These are phyloP conservation scores for Amblyteles armatorius DNA, from an alignment of 2,888 invertebrate genomes.

Conservation along the genomic window DNA sequence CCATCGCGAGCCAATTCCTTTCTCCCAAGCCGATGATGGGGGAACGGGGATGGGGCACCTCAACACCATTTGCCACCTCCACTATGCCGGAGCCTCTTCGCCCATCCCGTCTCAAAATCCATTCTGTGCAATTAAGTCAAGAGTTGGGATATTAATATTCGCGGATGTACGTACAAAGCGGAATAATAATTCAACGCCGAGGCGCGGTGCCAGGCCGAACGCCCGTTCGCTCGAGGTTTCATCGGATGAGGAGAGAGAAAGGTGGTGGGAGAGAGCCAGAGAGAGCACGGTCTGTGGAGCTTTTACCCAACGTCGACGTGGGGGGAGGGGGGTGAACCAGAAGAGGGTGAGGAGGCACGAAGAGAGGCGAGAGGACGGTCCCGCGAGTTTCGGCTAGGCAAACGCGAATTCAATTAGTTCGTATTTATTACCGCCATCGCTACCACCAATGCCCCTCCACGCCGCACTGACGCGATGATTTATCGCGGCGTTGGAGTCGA, in stretches of 20 bases:
- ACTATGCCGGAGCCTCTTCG: constrained; percentile 50
- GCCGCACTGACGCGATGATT: constrained; percentile 74
- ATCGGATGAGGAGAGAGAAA: constrained; percentile 15
- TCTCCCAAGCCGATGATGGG: constrained; percentile 17
- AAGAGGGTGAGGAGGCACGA: constrained; percentile 24
- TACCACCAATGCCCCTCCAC: constrained; percentile 48
- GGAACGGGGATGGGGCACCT: constrained; percentile 7
- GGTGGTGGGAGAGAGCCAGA: background rate
- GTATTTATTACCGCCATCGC: constrained; percentile 78
- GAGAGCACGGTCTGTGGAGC: constrained; percentile 19
- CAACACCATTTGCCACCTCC: constrained; percentile 54
- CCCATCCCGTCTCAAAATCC: constrained; percentile 74
- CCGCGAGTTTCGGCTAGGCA: constrained; percentile 75
- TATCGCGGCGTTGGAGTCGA: constrained; percentile 65
- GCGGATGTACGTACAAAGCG: constrained; percentile 82
- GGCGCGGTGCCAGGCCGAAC: constrained; percentile 68
- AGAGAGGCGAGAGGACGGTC: constrained; percentile 66
- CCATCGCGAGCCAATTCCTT: constrained; percentile 40
- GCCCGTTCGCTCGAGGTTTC: constrained; percentile 58
- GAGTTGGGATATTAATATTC: constrained; percentile 83
- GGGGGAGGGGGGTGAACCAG: constrained; percentile 28
- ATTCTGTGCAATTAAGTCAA: constrained; percentile 82
- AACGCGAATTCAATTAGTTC: constrained; percentile 82
- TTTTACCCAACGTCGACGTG: constrained; percentile 48
- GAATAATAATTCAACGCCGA: constrained; percentile 81